Evolutionary conservation across 2,888 invertebrate genomes (phyloP).

Genomic region (Thysanoteuthis rhombus): DNA sequence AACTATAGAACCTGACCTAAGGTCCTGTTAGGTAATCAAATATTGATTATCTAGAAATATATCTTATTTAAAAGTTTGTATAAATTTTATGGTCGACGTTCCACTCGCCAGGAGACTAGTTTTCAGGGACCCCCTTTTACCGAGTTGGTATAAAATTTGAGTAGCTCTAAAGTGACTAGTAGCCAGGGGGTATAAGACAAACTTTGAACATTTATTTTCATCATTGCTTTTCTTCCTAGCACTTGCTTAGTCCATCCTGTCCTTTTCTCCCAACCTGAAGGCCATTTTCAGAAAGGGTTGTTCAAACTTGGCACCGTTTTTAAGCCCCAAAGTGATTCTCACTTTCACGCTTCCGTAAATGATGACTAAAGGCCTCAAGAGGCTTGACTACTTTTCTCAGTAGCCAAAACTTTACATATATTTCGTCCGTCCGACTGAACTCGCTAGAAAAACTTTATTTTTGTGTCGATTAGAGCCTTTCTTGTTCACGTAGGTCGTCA

Average conservation of each 20-base stretch:
- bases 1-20: no score
- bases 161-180: not conserved
- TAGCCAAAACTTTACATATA: no score
- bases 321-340: not conserved
- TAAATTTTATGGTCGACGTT: not conserved
- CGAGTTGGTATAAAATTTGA: not conserved
- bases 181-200: not conserved
- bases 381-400: not conserved
- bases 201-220: not conserved
- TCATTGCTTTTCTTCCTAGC: not conserved
- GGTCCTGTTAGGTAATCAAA: no score
- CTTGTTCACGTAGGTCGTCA: no score
- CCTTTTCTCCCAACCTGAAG: not conserved
- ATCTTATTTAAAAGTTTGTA: not conserved
- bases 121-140: not conserved
- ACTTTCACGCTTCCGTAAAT: not conserved
- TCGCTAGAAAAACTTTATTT: not conserved
- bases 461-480: no score
- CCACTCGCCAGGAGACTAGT: not conserved
- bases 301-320: not conserved
- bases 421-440: not conserved
- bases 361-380: not conserved
- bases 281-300: not conserved
- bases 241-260: not conserved
- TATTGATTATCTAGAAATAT: no score